These are phyloP conservation scores for Pseudolaguvia tuberculata DNA, from an alignment of 2,113 vertebrate genomes.

Conservation along the genomic window DNA sequence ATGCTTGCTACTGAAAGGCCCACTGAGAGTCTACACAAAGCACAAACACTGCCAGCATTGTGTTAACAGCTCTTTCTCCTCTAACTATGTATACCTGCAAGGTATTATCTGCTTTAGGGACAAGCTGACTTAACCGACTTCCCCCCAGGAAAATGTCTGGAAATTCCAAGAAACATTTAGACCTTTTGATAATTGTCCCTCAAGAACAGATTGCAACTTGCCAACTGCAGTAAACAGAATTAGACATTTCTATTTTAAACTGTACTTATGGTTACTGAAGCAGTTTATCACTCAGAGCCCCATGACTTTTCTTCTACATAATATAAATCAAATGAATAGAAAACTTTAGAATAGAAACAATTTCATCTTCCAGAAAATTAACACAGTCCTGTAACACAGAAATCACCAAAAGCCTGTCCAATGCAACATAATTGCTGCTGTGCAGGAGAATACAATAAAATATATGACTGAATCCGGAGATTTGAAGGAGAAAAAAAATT, in stretches of 20 bases:
- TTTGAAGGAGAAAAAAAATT: constrained; percentile 43
- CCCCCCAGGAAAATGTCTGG: constrained; percentile 14
- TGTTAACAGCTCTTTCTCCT: constrained; percentile 23
- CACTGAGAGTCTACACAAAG: constrained; percentile 29
- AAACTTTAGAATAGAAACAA: neutral
- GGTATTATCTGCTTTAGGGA: constrained; percentile 46
- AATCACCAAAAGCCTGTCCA: constrained; percentile 43
- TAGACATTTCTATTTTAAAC: neutral
- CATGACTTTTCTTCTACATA: no score
- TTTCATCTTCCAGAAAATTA: neutral
- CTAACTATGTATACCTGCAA: constrained; percentile 39
- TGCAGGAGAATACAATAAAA: constrained; percentile 37
- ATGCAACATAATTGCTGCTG: constrained; percentile 35
- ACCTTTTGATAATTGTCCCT: constrained; percentile 6
- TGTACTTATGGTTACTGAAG: neutral
- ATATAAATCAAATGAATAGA: no score
- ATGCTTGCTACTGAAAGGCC: constrained; percentile 38
- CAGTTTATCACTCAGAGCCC: neutral
- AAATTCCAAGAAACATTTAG: constrained; percentile 31
- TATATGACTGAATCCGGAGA: constrained; percentile 6
- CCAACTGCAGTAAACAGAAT: constrained; percentile 13
- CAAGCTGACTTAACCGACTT: constrained; percentile 28
- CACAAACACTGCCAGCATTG: constrained; percentile 31
- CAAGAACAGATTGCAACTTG: constrained; percentile 23
- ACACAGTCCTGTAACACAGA: constrained; percentile 16